These are phyloP conservation scores for Pedetes capensis DNA, from an alignment of 2,113 vertebrate species.

Conservation along the genomic window DNA sequence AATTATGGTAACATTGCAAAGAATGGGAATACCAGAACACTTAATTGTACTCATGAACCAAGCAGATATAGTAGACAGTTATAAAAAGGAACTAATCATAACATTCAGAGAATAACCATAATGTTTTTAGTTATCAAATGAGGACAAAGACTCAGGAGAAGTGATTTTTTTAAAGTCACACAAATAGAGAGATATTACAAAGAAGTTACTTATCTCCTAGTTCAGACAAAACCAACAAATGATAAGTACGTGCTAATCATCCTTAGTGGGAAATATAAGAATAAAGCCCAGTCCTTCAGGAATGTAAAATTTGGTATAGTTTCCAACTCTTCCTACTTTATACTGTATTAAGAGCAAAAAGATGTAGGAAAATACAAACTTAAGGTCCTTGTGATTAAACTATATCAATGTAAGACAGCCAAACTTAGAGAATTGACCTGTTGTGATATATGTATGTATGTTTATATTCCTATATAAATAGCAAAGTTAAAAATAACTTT, in stretches of 20 bases:
- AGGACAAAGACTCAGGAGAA: neutral
- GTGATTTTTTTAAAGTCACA: neutral
- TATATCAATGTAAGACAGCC: neutral
- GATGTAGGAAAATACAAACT: neutral
- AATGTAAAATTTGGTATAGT: neutral
- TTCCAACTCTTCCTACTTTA: neutral
- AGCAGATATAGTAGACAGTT: neutral
- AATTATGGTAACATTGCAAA: too few relatives aligned
- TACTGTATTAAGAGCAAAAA: neutral
- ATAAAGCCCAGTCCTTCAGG: neutral
- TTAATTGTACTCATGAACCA: too few relatives aligned
- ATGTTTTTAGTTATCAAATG: neutral
- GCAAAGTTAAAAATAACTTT: neutral
- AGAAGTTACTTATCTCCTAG: neutral
- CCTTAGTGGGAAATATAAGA: neutral
- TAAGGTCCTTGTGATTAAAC: neutral
- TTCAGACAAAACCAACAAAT: neutral
- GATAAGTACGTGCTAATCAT: neutral
- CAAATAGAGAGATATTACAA: neutral
- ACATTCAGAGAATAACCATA: neutral
- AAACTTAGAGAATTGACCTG: too few relatives aligned
- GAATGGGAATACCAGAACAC: too few relatives aligned
- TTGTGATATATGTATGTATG: neutral
- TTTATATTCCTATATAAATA: neutral
- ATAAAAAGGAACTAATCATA: neutral